Percentiles rank a stretch among this genome's conserved stretches.
These are phyloP conservation scores for zebrafish (Danio rerio) DNA, from an alignment of 2,113 vertebrate genomes.

Conservation along the genomic window GRCz12tu NC_133197.1:15616501-15617000, in stretches of 20 bases:
- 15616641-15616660: not conserved
- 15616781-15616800: conserved; percentile 53
- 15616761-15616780: conserved; percentile 42
- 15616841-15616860: conserved; percentile 37
- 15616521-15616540: not conserved
- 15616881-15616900: not conserved
- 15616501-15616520: not conserved
- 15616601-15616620: not conserved
- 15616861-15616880: conserved; percentile 21
- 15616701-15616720: not conserved
- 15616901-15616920: not conserved
- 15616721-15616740: conserved; percentile 62
- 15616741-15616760: conserved; percentile 50
- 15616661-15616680: conserved; percentile 13
- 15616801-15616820: conserved; percentile 42
- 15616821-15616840: conserved; percentile 22
- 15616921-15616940: not conserved
- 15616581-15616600: not conserved
- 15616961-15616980: not conserved
- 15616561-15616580: not conserved
- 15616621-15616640: not conserved
- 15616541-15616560: conserved; percentile 24
- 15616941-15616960: too few relatives aligned
- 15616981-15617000: too few relatives aligned
- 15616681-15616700: conserved; percentile 42